phyloP scores from a whole-genome alignment of 1,140 invertebrate species.

The Mercenaria mercenaria region DNA sequence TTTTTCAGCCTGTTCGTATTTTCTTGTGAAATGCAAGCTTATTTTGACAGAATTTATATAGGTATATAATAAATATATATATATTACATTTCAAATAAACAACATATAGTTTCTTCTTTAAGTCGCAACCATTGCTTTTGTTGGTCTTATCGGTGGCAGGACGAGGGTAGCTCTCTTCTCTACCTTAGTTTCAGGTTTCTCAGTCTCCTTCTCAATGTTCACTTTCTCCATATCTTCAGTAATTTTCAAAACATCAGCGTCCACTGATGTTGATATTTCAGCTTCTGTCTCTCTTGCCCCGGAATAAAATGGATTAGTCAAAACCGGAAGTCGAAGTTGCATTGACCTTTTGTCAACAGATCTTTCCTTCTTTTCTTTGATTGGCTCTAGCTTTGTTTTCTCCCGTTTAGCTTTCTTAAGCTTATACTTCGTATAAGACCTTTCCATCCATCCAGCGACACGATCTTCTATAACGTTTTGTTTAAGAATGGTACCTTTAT shows the following conservation, averaged over 20 bases:
- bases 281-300: not conserved
- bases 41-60: no score
- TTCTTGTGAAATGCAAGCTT: no score
- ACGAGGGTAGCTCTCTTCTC: not conserved
- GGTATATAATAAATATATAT: no score
- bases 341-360: not conserved
- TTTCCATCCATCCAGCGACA: conserved; percentile 39
- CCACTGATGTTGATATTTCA: conserved; percentile 8
- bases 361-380: conserved; percentile 32
- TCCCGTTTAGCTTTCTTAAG: conserved; percentile 37
- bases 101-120: no score
- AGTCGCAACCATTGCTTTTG: conserved; percentile 35
- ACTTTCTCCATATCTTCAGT: conserved; percentile 46
- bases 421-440: conserved; percentile 62
- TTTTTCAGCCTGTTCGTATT: no score
- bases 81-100: no score
- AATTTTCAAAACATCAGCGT: conserved; percentile 52
- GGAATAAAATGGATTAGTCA: conserved; percentile 50
- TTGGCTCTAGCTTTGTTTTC: conserved; percentile 40
- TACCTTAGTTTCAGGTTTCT: not conserved
- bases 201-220: not conserved
- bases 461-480: conserved; percentile 37
- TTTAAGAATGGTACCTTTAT: conserved; percentile 59
- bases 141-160: conserved; percentile 50
- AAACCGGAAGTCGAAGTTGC: conserved; percentile 9